Conservation (phyloP, 2,113 vertebrate species). For the Oophaga pumilio region DNA sequence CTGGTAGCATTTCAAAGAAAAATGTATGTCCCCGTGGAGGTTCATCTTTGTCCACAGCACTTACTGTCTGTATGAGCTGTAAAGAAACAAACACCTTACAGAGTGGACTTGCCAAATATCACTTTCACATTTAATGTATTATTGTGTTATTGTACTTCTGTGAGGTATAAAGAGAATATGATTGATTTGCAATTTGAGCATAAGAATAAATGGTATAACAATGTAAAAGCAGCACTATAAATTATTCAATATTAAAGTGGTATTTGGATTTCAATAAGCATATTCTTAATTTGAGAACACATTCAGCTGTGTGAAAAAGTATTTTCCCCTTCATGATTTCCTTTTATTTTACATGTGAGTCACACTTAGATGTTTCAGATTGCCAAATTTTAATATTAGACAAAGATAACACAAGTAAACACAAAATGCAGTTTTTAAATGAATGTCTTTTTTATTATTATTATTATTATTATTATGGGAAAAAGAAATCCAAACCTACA, state of each 20-base stretch:
- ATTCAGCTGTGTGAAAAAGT: background rate
- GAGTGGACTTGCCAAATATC: background rate
- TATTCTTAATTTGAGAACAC: background rate
- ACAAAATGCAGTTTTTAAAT: too few species aligned
- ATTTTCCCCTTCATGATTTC: background rate
- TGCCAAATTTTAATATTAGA: too few species aligned
- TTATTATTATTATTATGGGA: too few species aligned
- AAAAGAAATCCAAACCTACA: too few species aligned
- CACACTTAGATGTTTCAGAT: too few species aligned
- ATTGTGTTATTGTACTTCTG: background rate
- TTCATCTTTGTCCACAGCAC: slow-evolving; percentile 79
- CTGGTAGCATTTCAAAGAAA: slow-evolving; percentile 79
- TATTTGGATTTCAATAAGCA: background rate
- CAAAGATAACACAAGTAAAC: too few species aligned
- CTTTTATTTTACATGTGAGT: too few species aligned
- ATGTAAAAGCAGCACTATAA: background rate
- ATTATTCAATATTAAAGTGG: background rate
- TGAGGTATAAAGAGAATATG: background rate
- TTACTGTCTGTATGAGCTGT: slow-evolving; percentile 80
- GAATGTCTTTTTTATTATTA: too few species aligned
- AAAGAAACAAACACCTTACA: slow-evolving; percentile 59
- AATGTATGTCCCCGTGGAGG: slow-evolving; percentile 77
- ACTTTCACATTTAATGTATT: background rate
- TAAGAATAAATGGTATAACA: background rate
- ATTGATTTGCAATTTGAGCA: background rate